Evolutionary conservation across 1,140 invertebrate species (phyloP), one percentile per base, ranked within the genome.

Genomic region (Oncopeltus fasciatus): DNA sequence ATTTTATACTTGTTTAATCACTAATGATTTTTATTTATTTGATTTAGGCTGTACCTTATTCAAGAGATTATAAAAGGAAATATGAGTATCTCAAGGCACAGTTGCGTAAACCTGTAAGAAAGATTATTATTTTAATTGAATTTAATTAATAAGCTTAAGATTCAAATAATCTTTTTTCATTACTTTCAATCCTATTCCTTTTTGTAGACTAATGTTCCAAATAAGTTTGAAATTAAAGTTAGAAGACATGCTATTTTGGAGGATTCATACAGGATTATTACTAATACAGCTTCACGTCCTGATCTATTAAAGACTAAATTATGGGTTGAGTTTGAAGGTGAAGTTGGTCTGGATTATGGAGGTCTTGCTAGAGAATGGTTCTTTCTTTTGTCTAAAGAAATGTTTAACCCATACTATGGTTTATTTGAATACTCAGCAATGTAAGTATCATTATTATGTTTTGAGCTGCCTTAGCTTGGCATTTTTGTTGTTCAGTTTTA

Each of bases 371-470:
- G 92, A 66, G 95, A 99, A 80, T 98, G 94, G 92, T 99, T 98
- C 78, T 98, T 96, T 78, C 80, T 98, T 28, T 76, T 99, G 27
- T 98, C 94, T 0, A 96, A 96, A 76, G 95, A 99, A 81, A 98
- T 98, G 93, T 98, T 98, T 74, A 98, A 98, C 78, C 95, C 95
- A 1, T 98, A 98, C 72, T 99, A 99, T 75, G 95, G 95, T 0
- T 80, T 99, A 18, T 99, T 99, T 79, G 95, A 99, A 76, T 98
- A 98, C 79, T 97, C 94, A 14, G 95, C 95, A 16, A 95, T 95
- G 91, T 53, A 26, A 53, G 49, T 53, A n/a, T n/a, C n/a, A n/a
- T n/a, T n/a, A n/a, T n/a, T n/a, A n/a, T n/a, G n/a, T n/a, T n/a
- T n/a, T n/a, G n/a, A n/a, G n/a, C n/a, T n/a, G n/a, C n/a, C n/a